phyloP scores from a whole-genome alignment of 2,888 invertebrate species.

The Prosapia bicincta region DNA sequence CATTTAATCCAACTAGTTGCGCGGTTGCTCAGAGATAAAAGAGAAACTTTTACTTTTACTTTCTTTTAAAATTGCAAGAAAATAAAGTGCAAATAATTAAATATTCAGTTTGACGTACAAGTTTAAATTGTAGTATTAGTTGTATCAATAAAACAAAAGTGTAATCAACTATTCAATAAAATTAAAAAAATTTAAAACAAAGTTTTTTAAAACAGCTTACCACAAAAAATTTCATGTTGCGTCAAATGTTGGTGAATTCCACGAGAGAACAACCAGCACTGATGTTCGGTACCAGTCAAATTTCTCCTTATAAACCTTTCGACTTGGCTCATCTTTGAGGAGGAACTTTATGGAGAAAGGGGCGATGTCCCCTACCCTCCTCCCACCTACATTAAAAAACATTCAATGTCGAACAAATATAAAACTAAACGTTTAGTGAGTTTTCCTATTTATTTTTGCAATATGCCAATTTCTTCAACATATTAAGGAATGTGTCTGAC shows the following conservation, averaged over 20 bases:
- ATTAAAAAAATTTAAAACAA: no score
- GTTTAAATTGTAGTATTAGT: no score
- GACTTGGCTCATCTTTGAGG: constrained; percentile 14
- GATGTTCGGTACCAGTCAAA: not conserved
- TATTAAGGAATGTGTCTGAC: no score
- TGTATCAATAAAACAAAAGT: no score
- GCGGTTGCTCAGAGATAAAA: not conserved
- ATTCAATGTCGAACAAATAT: not conserved
- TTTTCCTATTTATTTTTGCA: no score
- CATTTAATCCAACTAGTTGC: not conserved
- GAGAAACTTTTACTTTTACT: not conserved
- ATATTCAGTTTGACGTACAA: no score
- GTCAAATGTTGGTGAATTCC: constrained; percentile 1
- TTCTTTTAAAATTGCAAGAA: not conserved
- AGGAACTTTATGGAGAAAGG: constrained; percentile 13
- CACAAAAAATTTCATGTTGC: constrained; percentile 24
- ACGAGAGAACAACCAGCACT: not conserved
- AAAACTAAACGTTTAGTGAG: no score
- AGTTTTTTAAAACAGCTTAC: constrained; percentile 15
- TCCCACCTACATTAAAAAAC: constrained; percentile 20
- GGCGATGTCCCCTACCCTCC: not conserved
- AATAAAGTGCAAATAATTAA: no score
- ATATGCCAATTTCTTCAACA: no score
- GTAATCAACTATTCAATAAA: no score
- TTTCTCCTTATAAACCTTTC: constrained; percentile 21